Base-by-base conservation (phyloP, 2,888 invertebrate species). In the Lepeophtheirus nordmannii region DNA sequence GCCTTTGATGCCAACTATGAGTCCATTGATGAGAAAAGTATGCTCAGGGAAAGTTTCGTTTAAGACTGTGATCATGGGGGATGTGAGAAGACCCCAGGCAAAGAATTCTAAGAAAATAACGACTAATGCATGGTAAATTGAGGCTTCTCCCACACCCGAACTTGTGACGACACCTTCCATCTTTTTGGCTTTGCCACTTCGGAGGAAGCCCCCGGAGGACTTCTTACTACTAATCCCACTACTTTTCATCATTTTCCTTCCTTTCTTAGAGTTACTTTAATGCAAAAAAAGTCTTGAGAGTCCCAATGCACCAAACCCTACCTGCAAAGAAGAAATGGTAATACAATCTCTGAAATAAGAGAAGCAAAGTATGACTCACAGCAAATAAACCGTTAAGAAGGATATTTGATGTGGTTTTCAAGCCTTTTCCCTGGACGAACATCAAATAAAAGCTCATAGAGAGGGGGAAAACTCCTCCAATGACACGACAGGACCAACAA, bases 31-130 rank as follows among this genome's bases (percentile, higher is more conserved):
- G 68, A 96, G 82, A 79, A 98, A 97, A 74, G 96, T 98, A 78
- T 98, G 96, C 77, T 93, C 88, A 70, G 97, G 97, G 80, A 98
- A 98, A 68, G 97, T 97, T 73, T 87, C 88, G 78, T 97, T 96
- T 71, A 99, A 81, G 72, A 91, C 86, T 71, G 82, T 80, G 79
- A 98, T 98, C 74, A 97, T 89, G 68, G 98, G 97, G 83, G 94
- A 91, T 70, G 97, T 98, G 70, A 98, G 83, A 71, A 98, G 82
- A 66, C 98, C 98, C 97, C 98, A 98, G 71, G 97, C 93, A 80
- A 98, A 99, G 80, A 97, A 99, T 80, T 99, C 98, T 78, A 98
- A 81, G 81, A 99, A 98, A 79, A 99, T 98, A 74, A 98, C 93
- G 75, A 98, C 87, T 76, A 98, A 80, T 69, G 98, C 98, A 84